Base-by-base conservation (phyloP, 2,113 vertebrate genomes). In the Elachura formosa region DNA sequence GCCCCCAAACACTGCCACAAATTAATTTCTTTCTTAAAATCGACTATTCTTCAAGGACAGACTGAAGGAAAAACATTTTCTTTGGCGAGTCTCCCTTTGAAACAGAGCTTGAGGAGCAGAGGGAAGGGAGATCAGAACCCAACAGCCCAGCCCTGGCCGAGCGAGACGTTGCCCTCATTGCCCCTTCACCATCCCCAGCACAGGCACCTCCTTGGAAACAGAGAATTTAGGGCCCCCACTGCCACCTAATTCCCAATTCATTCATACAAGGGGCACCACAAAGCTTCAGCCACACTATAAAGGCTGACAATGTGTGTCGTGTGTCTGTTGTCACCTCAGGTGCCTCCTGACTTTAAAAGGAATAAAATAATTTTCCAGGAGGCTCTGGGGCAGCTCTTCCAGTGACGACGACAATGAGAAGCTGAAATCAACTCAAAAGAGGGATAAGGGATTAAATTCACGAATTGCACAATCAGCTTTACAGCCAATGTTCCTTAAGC, bases 201-300 rank as follows among this genome's bases (percentile, higher is more conserved):
- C 43, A n/a, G 62, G 33, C 49, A 25, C 18, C 12, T 13, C 25
- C 46, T 1, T 12, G 55, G 29, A 51, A 52, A 3, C 0, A 2
- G 21, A 34, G 18, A 10, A 19, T 26, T 61, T 3, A 62, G 48
- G 25, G 38, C 23, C 13, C 56, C 24, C 36, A 7, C 12, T 51
- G 80, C 18, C 24, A 48, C 5, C 4, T 14, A 33, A 80, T 23
- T 49, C 49, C 72, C 71, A 67, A 5, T 28, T 21, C 56, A 77
- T 38, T 67, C 52, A 19, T 3, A 3, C 45, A 45, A 36, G 73
- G 22, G 31, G 49, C 12, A 33, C 26, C 56, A n/a, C 4, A 40
- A 90, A 64, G 67, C 40, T 16, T 83, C 66, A 6, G 71, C 9
- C 43, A 11, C 58, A 8, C 15, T 80, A n/a, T 12, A 14, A 52